A percentile compares a stretch with the other conserved stretches of the same genome.
Evolutionary conservation across 2,113 vertebrate genomes (phyloP).

Genomic region (Jaculus jaculus): DNA sequence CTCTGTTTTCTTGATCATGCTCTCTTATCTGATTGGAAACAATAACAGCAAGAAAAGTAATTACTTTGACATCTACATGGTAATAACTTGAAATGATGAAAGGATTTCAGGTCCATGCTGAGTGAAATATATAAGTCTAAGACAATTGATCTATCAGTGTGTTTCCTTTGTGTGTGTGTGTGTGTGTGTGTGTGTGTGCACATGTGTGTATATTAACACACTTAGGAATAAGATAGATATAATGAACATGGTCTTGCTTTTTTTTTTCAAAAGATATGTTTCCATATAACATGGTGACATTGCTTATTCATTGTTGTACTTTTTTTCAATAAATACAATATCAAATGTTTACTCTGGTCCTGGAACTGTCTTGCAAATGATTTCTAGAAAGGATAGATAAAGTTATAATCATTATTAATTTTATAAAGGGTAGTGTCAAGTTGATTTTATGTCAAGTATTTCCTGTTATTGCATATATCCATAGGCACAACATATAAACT

Average conservation of each 20-base stretch:
- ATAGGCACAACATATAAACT: not conserved
- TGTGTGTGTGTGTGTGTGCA: not conserved
- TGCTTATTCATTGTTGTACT: not conserved
- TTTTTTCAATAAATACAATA: not conserved
- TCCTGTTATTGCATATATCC: not conserved
- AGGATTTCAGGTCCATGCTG: slow-evolving; percentile 24
- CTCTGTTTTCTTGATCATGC: slow-evolving; percentile 44
- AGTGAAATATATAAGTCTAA: not conserved
- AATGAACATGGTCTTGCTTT: not conserved
- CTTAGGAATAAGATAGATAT: not conserved
- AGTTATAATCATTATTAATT: not conserved
- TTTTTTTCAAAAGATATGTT: not conserved
- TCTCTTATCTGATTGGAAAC: slow-evolving; percentile 44
- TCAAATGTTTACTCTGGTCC: not conserved
- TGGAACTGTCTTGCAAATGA: not conserved
- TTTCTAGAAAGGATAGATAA: not conserved
- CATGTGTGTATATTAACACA: not conserved
- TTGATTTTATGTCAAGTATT: not conserved
- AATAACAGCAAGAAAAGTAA: slow-evolving; percentile 47
- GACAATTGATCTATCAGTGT: not conserved
- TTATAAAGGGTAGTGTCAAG: not conserved
- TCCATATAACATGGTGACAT: not conserved
- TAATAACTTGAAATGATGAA: slow-evolving; percentile 51
- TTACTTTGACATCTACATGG: slow-evolving; percentile 47
- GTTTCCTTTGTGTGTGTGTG: not conserved